Evolutionary conservation across 1,140 invertebrate species (phyloP), one percentile per base, ranked within the genome.

Genomic region (Drosophila guanche): DNA sequence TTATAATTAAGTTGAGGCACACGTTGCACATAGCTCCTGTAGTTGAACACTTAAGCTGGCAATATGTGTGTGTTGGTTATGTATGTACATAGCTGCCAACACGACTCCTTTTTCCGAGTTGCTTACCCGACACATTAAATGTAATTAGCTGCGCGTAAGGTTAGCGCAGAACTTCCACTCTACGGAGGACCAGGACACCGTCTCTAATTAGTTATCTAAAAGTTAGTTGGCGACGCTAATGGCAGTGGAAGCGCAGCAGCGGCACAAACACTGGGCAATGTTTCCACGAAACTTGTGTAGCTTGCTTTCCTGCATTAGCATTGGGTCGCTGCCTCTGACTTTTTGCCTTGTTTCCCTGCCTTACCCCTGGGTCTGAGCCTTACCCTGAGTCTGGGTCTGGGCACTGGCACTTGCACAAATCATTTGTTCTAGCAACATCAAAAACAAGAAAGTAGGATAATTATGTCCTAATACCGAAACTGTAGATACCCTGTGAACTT

Each of bases 111-210:
- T 61, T 67, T 45, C 47, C 51, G 58, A 85, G 72, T 85, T 86
- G 81, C 81, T 86, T 86, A 88, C 77, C 81, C 84, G 81, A 88
- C 81, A 81, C 81, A 86, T 86, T 86, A 86, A 86, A 86, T 81
- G 81, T 86, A 86, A 86, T 86, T 86, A 86, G 81, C 81, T 88
- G 77, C 78, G 83, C 81, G 33, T 88, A 86, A 85, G 81, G 81
- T 85, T 85, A 65, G 79, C 80, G 77, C 77, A 85, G 63, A 79
- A 85, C 80, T 84, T 85, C 60, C 55, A 73, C 54, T 51, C 23
- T 29, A 42, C 55, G 43, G 27, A 37, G 33, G n/a, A 7, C 47
- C 58, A 42, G 41, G 37, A 22, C 37, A 50, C 29, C 33, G 23
- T 25, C 57, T 85, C 78, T 86, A 86, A 86, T 86, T 86, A 86